Evolutionary conservation across 2,797 vertebrate genomes (phyloP), one percentile per base, ranked within the genome.

Genomic region (Sebastes cheni): DNA sequence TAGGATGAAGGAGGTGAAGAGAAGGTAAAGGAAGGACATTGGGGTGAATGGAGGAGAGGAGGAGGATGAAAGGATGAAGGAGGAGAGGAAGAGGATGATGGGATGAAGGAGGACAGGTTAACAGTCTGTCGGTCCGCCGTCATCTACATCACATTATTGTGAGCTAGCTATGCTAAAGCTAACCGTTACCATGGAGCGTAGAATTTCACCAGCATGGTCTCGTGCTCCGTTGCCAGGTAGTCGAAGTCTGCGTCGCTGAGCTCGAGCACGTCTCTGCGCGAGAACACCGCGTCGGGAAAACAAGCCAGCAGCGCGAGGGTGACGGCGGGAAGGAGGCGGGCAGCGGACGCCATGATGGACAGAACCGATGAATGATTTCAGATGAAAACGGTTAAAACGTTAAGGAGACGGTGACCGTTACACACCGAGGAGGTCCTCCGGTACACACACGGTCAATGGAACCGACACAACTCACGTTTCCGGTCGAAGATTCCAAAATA

Each of bases 131-230:
- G 14, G 42, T 46, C 46, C 5, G 8, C 52, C 52, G 10, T 22
- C 22, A 54, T 54, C n/a, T 5, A 12, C 29, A 52, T 55, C 13
- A 55, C 52, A 30, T 23, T 8, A 22, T 10, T 9, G 20, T 3
- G 6, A 64, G 32, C n/a, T 23, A 72, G 20, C 60, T 3, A 18
- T 32, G 61, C 61, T 64, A 42, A 60, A 14, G 58, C 27, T 60
- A 60, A 30, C 16, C n/a, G 79, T 95, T 89, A 96, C 96, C 96
- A 96, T 11, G 96, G 96, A 61, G 96, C 95, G 82, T 95, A 96
- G 93, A 96, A 96, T 65, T 87, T 94, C 67, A 96, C 91, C 72
- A 96, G 95, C 93, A 96, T 88, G 80, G 95, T 96, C 89, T 96
- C 95, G 75, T 96, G 95, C 88, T 92, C 95, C 6, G 90, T 64